These are phyloP conservation scores for Pycnonotus jocosus DNA, from an alignment of 2,113 vertebrate genomes.

Conservation along the genomic window DNA sequence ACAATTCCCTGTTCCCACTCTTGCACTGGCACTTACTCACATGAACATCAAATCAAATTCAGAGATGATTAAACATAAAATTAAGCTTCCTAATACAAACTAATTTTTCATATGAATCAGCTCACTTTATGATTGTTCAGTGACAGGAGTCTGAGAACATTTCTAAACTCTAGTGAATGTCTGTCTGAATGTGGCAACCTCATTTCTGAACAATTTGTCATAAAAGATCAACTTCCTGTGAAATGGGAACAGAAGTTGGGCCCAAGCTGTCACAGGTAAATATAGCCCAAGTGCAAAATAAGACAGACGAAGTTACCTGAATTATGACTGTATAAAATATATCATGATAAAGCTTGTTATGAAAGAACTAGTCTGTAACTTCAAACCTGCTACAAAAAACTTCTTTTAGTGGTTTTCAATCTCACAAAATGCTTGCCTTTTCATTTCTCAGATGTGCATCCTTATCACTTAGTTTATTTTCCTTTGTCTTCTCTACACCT, in stretches of 20 bases:
- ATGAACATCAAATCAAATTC: neutral
- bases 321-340: neutral
- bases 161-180: neutral
- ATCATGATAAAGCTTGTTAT: neutral
- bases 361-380: neutral
- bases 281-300: neutral
- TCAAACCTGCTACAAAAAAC: neutral
- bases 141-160: neutral
- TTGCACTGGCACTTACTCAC: neutral
- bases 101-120: neutral
- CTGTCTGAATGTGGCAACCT: neutral
- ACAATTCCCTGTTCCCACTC: neutral
- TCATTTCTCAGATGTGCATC: neutral
- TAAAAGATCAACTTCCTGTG: neutral
- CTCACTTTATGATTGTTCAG: neutral
- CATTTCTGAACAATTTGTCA: neutral
- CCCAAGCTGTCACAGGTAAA: neutral
- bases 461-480: neutral
- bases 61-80: neutral
- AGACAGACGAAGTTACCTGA: neutral
- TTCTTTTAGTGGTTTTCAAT: neutral
- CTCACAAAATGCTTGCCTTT: constrained; percentile 31
- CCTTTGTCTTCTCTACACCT: constrained; percentile 17
- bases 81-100: neutral
- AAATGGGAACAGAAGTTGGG: neutral